Evolutionary conservation across 2,113 vertebrate species (phyloP).

Genomic region (Scomber japonicus): DNA sequence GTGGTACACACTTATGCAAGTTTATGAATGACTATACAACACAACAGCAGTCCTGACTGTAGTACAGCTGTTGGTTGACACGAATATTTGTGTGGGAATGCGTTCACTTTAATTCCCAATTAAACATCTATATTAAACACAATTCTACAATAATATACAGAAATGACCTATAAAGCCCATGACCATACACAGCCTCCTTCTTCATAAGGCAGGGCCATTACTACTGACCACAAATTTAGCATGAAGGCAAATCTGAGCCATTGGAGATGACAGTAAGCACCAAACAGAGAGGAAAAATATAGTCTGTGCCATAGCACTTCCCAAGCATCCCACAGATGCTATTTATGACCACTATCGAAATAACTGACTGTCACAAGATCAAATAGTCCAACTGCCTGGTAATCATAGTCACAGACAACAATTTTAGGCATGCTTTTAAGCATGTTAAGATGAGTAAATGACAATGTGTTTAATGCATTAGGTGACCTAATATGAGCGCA

Average conservation of each 20-base stretch:
- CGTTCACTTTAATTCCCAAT: not conserved
- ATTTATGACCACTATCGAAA: conserved; percentile 33
- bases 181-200: not conserved
- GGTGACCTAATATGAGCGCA: conserved; percentile 12
- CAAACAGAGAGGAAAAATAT: conserved; percentile 35
- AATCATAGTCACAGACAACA: conserved; percentile 27
- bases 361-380: conserved; percentile 30
- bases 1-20: no score
- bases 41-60: not conserved
- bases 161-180: not conserved
- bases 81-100: not conserved
- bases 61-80: not conserved
- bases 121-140: conserved; percentile 15
- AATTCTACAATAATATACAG: not conserved
- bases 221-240: conserved; percentile 1
- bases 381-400: conserved; percentile 28
- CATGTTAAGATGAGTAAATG: conserved; percentile 19
- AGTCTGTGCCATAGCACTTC: not conserved
- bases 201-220: not conserved
- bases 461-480: conserved; percentile 9
- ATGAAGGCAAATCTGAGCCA: not conserved
- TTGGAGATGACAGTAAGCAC: conserved; percentile 3
- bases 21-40: not conserved
- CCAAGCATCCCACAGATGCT: conserved; percentile 16
- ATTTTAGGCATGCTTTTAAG: conserved; percentile 37